Conservation (phyloP, 2,888 invertebrate genomes). For the Deilephila porcellus region DNA sequence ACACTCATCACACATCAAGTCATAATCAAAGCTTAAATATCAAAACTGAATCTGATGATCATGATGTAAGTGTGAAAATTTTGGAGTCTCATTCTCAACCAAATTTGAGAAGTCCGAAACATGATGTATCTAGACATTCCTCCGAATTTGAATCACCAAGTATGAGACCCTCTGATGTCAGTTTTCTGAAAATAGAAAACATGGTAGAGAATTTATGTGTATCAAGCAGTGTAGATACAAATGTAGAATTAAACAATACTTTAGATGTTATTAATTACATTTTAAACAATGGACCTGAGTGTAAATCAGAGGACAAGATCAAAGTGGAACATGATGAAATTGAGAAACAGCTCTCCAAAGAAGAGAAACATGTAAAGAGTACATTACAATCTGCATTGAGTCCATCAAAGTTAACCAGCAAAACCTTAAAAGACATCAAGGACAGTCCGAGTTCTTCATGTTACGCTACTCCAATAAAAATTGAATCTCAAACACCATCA, state of each 20-base stretch:
- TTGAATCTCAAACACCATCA: conserved; percentile 34
- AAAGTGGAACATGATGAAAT: conserved; percentile 27
- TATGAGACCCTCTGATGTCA: conserved; percentile 56
- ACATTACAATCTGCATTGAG: conserved; percentile 12
- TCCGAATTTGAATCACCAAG: conserved; percentile 39
- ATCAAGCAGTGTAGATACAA: conserved; percentile 43
- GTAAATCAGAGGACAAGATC: conserved; percentile 33
- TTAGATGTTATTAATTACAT: conserved; percentile 65
- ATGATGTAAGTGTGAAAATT: conserved; percentile 57
- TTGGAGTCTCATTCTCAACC: conserved; percentile 71
- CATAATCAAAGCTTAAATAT: conserved; percentile 21
- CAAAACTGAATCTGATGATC: conserved; percentile 36
- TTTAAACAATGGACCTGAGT: conserved; percentile 56
- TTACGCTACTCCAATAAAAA: conserved; percentile 50
- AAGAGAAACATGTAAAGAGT: conserved; percentile 8
- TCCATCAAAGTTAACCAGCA: conserved; percentile 10
- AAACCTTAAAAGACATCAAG: background rate
- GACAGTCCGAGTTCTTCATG: conserved; percentile 10
- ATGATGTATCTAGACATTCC: conserved; percentile 18
- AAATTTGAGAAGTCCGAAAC: conserved; percentile 47
- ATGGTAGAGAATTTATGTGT: conserved; percentile 55
- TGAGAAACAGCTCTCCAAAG: conserved; percentile 28
- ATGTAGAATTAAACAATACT: conserved; percentile 61
- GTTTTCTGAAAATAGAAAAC: conserved; percentile 65
- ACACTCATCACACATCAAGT: background rate